Conservation (phyloP, 2,888 invertebrate species). For the Ischnus inquisitorius region DNA sequence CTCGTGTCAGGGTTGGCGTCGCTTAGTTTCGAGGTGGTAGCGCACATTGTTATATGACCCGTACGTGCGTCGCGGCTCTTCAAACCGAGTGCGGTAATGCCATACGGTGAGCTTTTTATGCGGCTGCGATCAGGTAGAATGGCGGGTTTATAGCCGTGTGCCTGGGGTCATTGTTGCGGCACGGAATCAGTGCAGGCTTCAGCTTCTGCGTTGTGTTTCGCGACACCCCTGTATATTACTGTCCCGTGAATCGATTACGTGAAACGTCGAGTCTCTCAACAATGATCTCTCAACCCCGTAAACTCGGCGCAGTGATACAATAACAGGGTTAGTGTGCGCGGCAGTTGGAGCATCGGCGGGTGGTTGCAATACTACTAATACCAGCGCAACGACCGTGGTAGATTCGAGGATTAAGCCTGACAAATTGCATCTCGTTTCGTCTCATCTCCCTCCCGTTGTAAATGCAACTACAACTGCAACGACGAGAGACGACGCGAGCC, state of each 20-base stretch:
- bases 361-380: neutral
- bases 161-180: too few species aligned
- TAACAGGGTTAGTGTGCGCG: neutral
- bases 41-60: neutral
- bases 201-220: neutral
- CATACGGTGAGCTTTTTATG: neutral
- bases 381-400: conserved; percentile 32
- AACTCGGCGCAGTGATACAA: neutral
- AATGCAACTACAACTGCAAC: conserved; percentile 68
- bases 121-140: neutral
- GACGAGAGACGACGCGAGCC: conserved; percentile 45
- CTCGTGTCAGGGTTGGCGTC: neutral
- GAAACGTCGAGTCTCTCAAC: conserved; percentile 53
- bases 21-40: neutral
- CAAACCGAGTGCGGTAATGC: too few species aligned
- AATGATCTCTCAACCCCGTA: conserved; percentile 47
- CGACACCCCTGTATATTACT: conserved; percentile 20
- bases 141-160: neutral
- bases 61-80: neutral
- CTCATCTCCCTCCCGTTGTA: conserved; percentile 21
- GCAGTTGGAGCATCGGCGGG: too few species aligned
- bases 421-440: conserved; percentile 63
- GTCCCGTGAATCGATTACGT: conserved; percentile 55
- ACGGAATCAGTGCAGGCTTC: neutral
- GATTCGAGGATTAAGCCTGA: conserved; percentile 61